Evolutionary conservation across 2,797 vertebrate species (phyloP), one percentile per base, ranked within the genome.

Genomic region (Takifugu ocellatus): DNA sequence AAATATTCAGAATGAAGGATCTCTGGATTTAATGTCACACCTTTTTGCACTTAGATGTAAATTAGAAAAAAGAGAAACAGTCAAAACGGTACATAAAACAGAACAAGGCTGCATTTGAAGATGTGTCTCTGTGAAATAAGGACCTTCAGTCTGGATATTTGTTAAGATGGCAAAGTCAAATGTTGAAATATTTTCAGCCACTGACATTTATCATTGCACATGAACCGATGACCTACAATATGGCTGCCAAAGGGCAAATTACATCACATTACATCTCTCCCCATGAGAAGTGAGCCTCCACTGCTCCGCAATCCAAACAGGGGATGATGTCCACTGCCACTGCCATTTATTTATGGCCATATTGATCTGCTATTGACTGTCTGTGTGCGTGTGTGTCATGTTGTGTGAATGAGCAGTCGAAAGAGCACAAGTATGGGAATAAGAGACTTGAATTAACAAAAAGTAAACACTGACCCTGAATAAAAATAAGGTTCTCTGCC

Each of bases 171-270:
- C 25, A 42, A 50, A 53, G 48, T 65, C 26, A 60, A 21, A 56
- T 44, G 61, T 27, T 56, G 51, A 59, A 71, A 62, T 54, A 46
- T 53, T 42, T 21, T 57, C 17, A 51, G 50, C 52, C 55, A 52
- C 25, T 74, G 68, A 68, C 58, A 72, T 71, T 74, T 72, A 60
- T 63, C 36, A 29, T 65, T 15, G 51, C 39, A 29, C 33, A 54
- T 43, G 62, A 66, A 57, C 53, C 2, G 0, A 4, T 54, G 62
- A 69, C 62, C 72, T 59, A 52, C 39, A 56, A 48, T 27, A 44
- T 11, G 42, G 25, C 48, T 14, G 36, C 47, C 52, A 70, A 56
- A 56, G 57, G 49, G 44, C 47, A 45, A 45, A 59, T 69, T 57
- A 64, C 52, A 70, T 72, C 60, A 61, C 58, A 60, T 62, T 51